Evolutionary conservation across 2,888 invertebrate species (phyloP).

Genomic region (Galerucella pusilla): DNA sequence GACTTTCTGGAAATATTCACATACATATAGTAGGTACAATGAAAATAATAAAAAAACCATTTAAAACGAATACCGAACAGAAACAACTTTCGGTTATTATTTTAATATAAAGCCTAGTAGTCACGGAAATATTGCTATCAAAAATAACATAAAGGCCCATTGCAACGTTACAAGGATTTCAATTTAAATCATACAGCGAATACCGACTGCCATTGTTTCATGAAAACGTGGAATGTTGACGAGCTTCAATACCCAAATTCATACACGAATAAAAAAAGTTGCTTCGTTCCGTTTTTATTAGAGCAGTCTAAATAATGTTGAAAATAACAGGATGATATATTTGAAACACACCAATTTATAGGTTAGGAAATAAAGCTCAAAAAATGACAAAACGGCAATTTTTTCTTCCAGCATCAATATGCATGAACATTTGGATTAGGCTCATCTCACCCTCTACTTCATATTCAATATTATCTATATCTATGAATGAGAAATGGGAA

Average conservation of each 20-base stretch:
- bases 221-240: constrained; percentile 38
- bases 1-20: too few relatives aligned
- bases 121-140: constrained; percentile 26
- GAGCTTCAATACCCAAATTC: not conserved
- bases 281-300: not conserved
- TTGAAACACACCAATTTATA: too few relatives aligned
- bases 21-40: too few relatives aligned
- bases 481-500: too few relatives aligned
- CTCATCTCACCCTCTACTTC: too few relatives aligned
- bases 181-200: constrained; percentile 24
- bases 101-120: constrained; percentile 9
- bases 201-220: constrained; percentile 35
- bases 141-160: constrained; percentile 21
- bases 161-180: constrained; percentile 20
- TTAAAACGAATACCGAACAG: not conserved
- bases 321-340: too few relatives aligned
- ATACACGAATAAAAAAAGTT: not conserved
- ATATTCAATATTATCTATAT: too few relatives aligned
- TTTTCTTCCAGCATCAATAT: too few relatives aligned
- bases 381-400: too few relatives aligned
- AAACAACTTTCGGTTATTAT: not conserved
- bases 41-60: not conserved
- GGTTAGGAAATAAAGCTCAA: too few relatives aligned
- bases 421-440: too few relatives aligned
- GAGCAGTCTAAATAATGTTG: too few relatives aligned